phyloP scores from a whole-genome alignment of 1,140 invertebrate species.

The Brachionus rotundiformis region DNA sequence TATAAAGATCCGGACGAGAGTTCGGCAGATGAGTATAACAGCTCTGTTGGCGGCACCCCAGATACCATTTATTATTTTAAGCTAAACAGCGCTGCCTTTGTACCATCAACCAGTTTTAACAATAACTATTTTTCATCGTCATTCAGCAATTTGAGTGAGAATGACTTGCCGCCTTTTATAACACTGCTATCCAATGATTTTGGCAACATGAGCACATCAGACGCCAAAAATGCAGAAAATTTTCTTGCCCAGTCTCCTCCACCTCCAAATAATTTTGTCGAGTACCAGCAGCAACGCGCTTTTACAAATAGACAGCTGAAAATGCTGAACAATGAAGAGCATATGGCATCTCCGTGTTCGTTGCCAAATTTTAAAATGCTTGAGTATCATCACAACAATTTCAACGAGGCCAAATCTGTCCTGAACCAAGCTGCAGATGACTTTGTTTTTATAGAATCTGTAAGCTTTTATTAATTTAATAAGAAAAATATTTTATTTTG shows the following conservation, averaged over 20 bases:
- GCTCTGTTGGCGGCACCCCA: constrained; percentile 39
- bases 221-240: constrained; percentile 16
- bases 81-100: constrained; percentile 49
- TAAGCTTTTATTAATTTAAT: constrained; percentile 50
- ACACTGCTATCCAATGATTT: constrained; percentile 48
- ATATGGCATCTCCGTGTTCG: constrained; percentile 40
- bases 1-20: constrained; percentile 27
- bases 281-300: constrained; percentile 4
- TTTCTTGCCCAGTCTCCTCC: constrained; percentile 1
- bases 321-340: neutral
- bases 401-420: neutral
- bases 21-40: constrained; percentile 39
- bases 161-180: constrained; percentile 47
- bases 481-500: constrained; percentile 43
- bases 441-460: constrained; percentile 74
- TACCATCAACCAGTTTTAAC: constrained; percentile 36
- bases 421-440: constrained; percentile 66
- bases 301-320: neutral
- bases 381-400: constrained; percentile 35
- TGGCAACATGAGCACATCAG: constrained; percentile 26
- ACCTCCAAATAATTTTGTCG: constrained; percentile 7
- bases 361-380: constrained; percentile 52
- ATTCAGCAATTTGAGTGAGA: constrained; percentile 29
- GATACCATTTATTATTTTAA: constrained; percentile 52
- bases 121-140: constrained; percentile 41